phyloP scores from a whole-genome alignment of 2,797 vertebrate genomes.

The Melanotaenia parkinsoni region DNA sequence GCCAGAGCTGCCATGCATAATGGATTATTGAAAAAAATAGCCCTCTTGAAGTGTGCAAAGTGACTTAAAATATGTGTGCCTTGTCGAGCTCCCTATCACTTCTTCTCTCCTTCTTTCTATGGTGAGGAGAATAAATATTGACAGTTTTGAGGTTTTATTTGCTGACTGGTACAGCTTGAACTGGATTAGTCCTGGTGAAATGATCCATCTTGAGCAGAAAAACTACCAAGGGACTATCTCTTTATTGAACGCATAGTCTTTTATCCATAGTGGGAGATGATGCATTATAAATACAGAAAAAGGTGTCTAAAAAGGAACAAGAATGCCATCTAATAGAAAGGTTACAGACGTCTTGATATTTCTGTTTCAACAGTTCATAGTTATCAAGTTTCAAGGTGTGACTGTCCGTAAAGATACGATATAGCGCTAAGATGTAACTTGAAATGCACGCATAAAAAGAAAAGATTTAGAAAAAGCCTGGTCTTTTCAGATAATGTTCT shows the following conservation, averaged over 20 bases:
- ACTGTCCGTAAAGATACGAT: neutral
- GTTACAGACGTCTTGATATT: neutral
- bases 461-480: neutral
- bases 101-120: constrained; percentile 19
- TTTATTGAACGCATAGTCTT: constrained; percentile 8
- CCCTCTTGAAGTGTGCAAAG: constrained; percentile 78
- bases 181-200: constrained; percentile 20
- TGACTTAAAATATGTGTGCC: constrained; percentile 81
- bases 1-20: constrained; percentile 87
- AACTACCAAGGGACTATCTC: constrained; percentile 15
- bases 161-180: constrained; percentile 46
- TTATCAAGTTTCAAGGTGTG: neutral
- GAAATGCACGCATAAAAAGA: neutral
- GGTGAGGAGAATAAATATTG: constrained; percentile 63
- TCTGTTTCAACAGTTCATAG: neutral
- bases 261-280: neutral
- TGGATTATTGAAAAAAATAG: constrained; percentile 86
- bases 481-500: neutral
- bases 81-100: constrained; percentile 46
- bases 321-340: too few species aligned
- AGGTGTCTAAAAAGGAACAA: neutral
- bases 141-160: constrained; percentile 61
- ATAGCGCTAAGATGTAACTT: neutral
- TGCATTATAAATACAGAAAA: neutral
- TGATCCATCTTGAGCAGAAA: constrained; percentile 36